These are phyloP conservation scores for Chelidonichthys spinosus DNA, from an alignment of 2,797 vertebrate species.

Conservation along the genomic window DNA sequence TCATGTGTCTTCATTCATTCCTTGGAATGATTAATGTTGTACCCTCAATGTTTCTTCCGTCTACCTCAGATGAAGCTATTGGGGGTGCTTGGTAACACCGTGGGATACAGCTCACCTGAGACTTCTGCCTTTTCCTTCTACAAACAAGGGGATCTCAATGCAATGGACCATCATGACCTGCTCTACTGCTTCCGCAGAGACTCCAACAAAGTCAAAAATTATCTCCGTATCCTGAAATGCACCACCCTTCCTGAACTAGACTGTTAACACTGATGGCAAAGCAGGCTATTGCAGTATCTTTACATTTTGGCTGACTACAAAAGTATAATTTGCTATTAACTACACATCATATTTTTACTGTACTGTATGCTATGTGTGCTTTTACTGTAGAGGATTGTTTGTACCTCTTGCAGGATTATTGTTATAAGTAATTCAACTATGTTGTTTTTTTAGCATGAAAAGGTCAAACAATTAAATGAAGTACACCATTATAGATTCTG, in stretches of 20 bases:
- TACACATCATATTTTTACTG: not conserved
- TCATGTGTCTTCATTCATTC: not conserved
- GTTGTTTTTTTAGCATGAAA: slow-evolving; percentile 16
- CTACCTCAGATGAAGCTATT: slow-evolving; percentile 78
- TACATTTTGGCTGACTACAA: not conserved
- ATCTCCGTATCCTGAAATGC: slow-evolving; percentile 83
- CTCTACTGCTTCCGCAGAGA: slow-evolving; percentile 85
- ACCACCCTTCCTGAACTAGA: slow-evolving; percentile 75
- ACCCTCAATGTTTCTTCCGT: not conserved
- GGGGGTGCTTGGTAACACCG: slow-evolving; percentile 78
- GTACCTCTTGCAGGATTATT: not conserved
- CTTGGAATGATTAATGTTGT: not conserved
- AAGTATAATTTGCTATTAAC: not conserved
- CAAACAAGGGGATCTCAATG: slow-evolving; percentile 62
- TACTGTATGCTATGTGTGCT: slow-evolving; percentile 1
- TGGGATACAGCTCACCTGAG: slow-evolving; percentile 65
- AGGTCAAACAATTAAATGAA: slow-evolving; percentile 3
- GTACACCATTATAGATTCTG: not conserved
- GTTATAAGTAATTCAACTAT: not conserved
- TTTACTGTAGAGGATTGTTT: not conserved
- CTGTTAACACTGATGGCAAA: slow-evolving; percentile 56
- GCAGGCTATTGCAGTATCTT: not conserved
- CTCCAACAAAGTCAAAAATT: slow-evolving; percentile 83
- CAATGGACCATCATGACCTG: slow-evolving; percentile 78
- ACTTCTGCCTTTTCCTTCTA: slow-evolving; percentile 56